A percentile compares a stretch with the other conserved stretches of the same genome.
These are phyloP conservation scores for Pardosa pseudoannulata DNA, from an alignment of 2,888 invertebrate species.

Conservation along the genomic window DNA sequence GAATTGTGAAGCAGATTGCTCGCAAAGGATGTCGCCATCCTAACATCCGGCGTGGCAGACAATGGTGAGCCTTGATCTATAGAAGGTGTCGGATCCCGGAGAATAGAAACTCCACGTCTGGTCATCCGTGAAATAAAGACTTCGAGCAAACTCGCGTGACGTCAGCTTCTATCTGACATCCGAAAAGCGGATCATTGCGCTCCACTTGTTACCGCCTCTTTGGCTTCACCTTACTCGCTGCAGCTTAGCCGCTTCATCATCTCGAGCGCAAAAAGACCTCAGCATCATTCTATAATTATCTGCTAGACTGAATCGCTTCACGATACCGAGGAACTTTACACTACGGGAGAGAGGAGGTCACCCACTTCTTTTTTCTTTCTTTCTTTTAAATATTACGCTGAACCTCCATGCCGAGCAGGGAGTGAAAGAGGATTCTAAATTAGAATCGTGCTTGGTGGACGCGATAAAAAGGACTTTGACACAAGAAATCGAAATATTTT, in stretches of 20 bases:
- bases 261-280: slow-evolving; percentile 39
- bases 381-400: slow-evolving; percentile 19
- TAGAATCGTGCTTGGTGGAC: too few species aligned
- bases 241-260: slow-evolving; percentile 62
- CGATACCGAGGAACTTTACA: slow-evolving; percentile 27
- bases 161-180: slow-evolving; percentile 69
- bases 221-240: slow-evolving; percentile 52
- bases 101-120: slow-evolving; percentile 53
- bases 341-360: slow-evolving; percentile 4
- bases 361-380: slow-evolving; percentile 8
- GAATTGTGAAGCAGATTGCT: too few species aligned
- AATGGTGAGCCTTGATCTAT: slow-evolving; percentile 64
- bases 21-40: slow-evolving; percentile 31
- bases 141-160: slow-evolving; percentile 64
- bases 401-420: slow-evolving; percentile 4
- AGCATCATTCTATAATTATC: slow-evolving; percentile 67
- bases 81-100: slow-evolving; percentile 64
- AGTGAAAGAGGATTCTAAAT: slow-evolving; percentile 13
- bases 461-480: too few species aligned
- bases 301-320: slow-evolving; percentile 57
- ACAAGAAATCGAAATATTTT: too few species aligned
- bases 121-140: slow-evolving; percentile 71
- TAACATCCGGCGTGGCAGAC: slow-evolving; percentile 30
- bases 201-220: slow-evolving; percentile 65
- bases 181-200: slow-evolving; percentile 70